Evolutionary conservation across 2,797 vertebrate genomes (phyloP).

Genomic region (Platyrinchus mystaceus): DNA sequence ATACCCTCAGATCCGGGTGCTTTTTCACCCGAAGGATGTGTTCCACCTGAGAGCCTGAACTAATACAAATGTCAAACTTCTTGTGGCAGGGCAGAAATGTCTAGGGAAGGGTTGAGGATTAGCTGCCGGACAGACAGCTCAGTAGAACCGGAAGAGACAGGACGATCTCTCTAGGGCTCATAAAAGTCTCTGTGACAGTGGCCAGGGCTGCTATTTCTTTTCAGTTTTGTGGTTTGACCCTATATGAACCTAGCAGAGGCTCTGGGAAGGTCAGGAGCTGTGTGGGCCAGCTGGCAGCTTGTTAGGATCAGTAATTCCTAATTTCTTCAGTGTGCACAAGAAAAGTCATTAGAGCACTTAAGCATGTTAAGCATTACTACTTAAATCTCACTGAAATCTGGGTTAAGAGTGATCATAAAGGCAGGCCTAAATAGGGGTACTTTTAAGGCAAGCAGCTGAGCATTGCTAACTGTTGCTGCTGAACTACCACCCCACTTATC

Average conservation of each 20-base stretch:
- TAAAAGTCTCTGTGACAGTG: not conserved
- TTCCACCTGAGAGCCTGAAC: not conserved
- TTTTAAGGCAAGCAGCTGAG: not conserved
- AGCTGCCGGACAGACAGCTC: not conserved
- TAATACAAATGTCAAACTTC: not conserved
- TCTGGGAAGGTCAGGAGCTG: not conserved
- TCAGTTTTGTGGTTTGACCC: not conserved
- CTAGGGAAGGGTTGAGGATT: not conserved
- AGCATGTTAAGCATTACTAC: not conserved
- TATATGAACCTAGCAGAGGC: not conserved
- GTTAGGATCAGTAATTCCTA: not conserved
- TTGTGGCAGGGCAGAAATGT: not conserved
- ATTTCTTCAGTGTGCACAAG: not conserved
- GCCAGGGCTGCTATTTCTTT: not conserved
- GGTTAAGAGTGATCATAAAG: not conserved
- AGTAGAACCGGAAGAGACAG: not conserved
- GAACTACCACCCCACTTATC: not conserved
- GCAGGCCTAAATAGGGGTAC: not conserved
- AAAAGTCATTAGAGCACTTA: not conserved
- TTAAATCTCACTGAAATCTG: not conserved
- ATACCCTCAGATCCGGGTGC: not conserved
- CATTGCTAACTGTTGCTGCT: not conserved
- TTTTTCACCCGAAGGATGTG: not conserved
- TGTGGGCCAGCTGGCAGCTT: not conserved
- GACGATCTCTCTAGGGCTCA: fast-evolving